These are phyloP conservation scores for Eucriotettix oculatus DNA, from an alignment of 2,888 invertebrate species.

Conservation along the genomic window DNA sequence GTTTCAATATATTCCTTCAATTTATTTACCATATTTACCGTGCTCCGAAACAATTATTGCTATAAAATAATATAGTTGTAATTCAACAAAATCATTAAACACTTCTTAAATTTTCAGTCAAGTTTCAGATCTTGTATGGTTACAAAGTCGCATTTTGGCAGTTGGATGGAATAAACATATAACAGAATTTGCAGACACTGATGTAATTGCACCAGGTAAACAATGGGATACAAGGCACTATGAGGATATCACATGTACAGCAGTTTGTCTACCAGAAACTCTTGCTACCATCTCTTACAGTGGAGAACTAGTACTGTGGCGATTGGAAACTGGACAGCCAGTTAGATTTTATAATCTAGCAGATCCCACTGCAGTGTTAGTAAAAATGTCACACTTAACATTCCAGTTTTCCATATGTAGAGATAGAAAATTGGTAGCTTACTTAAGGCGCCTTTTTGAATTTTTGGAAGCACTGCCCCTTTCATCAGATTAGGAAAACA, in stretches of 20 bases:
- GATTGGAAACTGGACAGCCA: conserved; percentile 63
- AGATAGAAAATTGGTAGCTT: no score
- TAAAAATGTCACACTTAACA: not conserved
- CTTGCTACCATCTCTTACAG: conserved; percentile 61
- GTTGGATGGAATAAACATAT: conserved; percentile 64
- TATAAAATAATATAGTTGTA: no score
- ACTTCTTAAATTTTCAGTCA: conserved; percentile 20
- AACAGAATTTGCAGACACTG: conserved; percentile 44
- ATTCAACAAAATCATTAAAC: no score
- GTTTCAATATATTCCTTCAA: no score
- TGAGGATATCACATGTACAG: conserved; percentile 58
- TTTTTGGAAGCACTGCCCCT: no score
- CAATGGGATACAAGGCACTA: conserved; percentile 54
- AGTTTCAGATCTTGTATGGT: conserved; percentile 34
- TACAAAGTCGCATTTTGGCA: conserved; percentile 43
- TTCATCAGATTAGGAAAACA: no score
- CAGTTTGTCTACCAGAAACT: conserved; percentile 41
- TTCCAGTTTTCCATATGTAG: not conserved
- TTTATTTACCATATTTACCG: no score
- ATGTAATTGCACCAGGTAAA: conserved; percentile 33
- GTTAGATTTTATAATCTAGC: conserved; percentile 35
- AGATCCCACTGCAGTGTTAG: conserved; percentile 18
- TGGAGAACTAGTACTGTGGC: conserved; percentile 69
- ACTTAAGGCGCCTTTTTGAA: no score
- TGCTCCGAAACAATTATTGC: no score